Conservation (phyloP, 1,140 invertebrate species). For the Drosophila sturtevanti region DNA sequence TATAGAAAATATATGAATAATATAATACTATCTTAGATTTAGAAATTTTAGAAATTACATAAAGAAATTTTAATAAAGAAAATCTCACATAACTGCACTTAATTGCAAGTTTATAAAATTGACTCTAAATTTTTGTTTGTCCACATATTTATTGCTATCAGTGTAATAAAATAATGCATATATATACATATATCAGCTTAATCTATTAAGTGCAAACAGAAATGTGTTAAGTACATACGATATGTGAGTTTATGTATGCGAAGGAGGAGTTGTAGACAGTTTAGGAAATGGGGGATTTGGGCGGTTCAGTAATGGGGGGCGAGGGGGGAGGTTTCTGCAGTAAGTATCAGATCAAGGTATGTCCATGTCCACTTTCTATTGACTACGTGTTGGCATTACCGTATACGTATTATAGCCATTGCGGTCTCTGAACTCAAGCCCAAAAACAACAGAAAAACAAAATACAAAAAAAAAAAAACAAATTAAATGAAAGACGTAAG, state of each 20-base stretch:
- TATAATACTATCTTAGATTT: too few relatives aligned
- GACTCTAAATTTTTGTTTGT: not conserved
- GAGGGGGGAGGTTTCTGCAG: not conserved
- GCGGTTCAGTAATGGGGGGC: not conserved
- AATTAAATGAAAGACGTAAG: conserved; percentile 3
- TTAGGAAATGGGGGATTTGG: not conserved
- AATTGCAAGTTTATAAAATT: too few relatives aligned
- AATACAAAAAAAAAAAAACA: conserved; percentile 1
- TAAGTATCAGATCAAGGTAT: conserved; percentile 20
- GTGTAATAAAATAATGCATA: not conserved
- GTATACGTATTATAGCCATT: conserved; percentile 15
- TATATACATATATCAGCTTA: not conserved
- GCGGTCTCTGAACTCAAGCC: conserved; percentile 7
- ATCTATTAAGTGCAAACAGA: conserved; percentile 1
- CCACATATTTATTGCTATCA: conserved; percentile 2
- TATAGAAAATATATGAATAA: too few relatives aligned
- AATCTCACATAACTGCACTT: too few relatives aligned
- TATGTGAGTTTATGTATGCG: not conserved
- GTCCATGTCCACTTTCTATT: conserved; percentile 58
- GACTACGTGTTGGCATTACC: conserved; percentile 48
- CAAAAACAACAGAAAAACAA: not conserved
- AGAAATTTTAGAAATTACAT: too few relatives aligned
- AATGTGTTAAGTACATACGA: not conserved
- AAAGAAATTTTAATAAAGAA: too few relatives aligned
- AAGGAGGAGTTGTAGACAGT: not conserved